phyloP scores from a whole-genome alignment of 2,888 invertebrate genomes.

The Cheilosia vulpina region DNA sequence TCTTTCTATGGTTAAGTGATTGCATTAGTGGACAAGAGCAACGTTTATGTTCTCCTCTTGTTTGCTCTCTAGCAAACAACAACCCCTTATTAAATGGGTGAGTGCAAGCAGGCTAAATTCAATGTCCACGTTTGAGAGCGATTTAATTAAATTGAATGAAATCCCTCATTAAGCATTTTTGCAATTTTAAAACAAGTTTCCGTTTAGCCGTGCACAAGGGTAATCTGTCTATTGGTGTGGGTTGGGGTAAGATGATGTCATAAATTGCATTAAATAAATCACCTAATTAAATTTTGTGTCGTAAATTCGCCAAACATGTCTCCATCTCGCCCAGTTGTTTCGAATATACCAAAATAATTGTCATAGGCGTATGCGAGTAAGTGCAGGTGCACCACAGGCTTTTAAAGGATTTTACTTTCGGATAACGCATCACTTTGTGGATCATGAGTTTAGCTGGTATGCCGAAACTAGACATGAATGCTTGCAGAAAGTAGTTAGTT shows the following conservation, averaged over 20 bases:
- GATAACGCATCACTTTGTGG: too few species aligned
- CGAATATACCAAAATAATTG: too few species aligned
- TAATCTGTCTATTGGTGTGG: constrained; percentile 19
- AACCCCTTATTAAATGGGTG: constrained; percentile 53
- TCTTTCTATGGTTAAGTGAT: constrained; percentile 59
- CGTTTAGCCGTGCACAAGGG: constrained; percentile 50
- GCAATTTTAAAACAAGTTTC: constrained; percentile 66
- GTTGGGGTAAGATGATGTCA: constrained; percentile 49
- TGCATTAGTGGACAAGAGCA: constrained; percentile 55
- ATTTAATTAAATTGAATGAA: constrained; percentile 73
- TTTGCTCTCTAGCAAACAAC: constrained; percentile 53
- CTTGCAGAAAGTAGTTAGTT: too few species aligned
- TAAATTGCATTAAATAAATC: constrained; percentile 34
- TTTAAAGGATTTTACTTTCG: too few species aligned
- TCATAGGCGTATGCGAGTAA: too few species aligned
- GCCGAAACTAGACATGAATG: too few species aligned
- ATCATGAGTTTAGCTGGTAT: too few species aligned
- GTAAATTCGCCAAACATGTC: too few species aligned
- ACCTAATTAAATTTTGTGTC: background rate
- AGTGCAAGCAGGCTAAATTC: constrained; percentile 59
- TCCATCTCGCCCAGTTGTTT: too few species aligned
- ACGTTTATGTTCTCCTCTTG: constrained; percentile 44
- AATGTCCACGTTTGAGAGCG: constrained; percentile 64
- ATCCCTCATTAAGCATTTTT: constrained; percentile 68
- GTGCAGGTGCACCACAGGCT: too few species aligned